These are phyloP conservation scores for Pipistrellus pygmaeus DNA, from an alignment of 2,797 vertebrate species.

Conservation along the genomic window DNA sequence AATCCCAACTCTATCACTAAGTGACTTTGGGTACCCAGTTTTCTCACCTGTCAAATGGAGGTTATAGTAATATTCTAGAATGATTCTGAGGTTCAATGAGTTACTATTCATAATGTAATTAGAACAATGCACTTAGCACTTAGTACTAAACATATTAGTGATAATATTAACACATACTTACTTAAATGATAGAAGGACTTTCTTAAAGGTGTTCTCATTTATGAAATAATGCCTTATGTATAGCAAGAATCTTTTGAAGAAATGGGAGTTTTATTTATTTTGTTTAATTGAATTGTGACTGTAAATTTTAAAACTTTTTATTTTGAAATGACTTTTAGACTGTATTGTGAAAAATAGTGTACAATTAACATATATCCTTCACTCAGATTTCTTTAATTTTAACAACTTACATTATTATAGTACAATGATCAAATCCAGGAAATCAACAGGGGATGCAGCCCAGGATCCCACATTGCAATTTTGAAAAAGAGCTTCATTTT, in stretches of 20 bases:
- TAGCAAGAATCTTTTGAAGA: conserved; percentile 20
- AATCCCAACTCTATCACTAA: conserved; percentile 32
- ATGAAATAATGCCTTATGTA: conserved; percentile 27
- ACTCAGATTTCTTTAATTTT: background rate
- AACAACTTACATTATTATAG: background rate
- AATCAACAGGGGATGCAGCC: background rate
- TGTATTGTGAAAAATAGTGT: background rate
- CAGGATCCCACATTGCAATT: conserved; percentile 18
- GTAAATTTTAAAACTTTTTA: conserved; percentile 20
- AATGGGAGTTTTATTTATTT: conserved; percentile 1
- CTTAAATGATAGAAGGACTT: conserved; percentile 23
- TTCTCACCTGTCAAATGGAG: conserved; percentile 35
- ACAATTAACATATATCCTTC: conserved; percentile 6
- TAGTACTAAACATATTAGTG: conserved; percentile 36
- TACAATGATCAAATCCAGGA: background rate
- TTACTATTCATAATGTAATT: conserved; percentile 44
- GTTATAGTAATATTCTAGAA: background rate
- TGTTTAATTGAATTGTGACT: conserved; percentile 36
- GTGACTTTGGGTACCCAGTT: conserved; percentile 24
- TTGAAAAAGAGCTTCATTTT: conserved; percentile 3
- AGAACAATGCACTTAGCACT: background rate
- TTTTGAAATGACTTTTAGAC: conserved; percentile 61
- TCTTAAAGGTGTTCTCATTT: background rate
- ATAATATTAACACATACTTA: conserved; percentile 27
- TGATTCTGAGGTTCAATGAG: background rate